Evolutionary conservation across 2,797 vertebrate species (phyloP), one percentile per base, ranked within the genome.

Genomic region (Karalla daura): DNA sequence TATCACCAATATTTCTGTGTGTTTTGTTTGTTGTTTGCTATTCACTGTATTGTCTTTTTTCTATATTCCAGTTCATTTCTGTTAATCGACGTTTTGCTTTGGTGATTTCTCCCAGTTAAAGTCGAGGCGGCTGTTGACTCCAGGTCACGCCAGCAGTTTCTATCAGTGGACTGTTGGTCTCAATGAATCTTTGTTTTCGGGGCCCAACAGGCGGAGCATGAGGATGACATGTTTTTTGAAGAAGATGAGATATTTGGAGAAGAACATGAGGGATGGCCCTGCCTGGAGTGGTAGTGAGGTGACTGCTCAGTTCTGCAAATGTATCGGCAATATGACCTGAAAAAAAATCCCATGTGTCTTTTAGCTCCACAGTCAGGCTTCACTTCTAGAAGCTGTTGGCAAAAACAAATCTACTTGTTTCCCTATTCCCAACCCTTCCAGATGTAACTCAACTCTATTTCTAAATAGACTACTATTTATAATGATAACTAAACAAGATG

Each of bases 221-320:
- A 83, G 83, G 90, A 91, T 87, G 88, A 76, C 88, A 89, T 92
- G 86, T 92, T 91, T 90, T 90, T 72, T 91, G 91, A 90, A 86
- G 91, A 92, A 80, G 90, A 92, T 85, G 90, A 89, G 68, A 89
- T 90, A 74, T 91, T 47, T 91, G 89, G 81, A 87, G 90, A 92
- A 83, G 89, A 91, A 78, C 85, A 90, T 88, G 91, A 88, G 84
- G 85, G 77, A 78, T 92, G 89, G 91, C 76, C 90, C 54, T 91
- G 88, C 89, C 89, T 92, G 89, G 89, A 92, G 76, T 92, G 90
- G 90, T 92, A 91, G 89, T 68, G 85, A 92, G 91, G 91, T 92
- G 89, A 92, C 76, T 89, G 76, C 81, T 81, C 62, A 76, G 71
- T 47, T 80, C 43, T 81, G 37, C 74, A 65, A 74, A 63, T 79